Evolutionary conservation across 2,113 vertebrate genomes (phyloP).

Genomic region (Eurystomus gularis): DNA sequence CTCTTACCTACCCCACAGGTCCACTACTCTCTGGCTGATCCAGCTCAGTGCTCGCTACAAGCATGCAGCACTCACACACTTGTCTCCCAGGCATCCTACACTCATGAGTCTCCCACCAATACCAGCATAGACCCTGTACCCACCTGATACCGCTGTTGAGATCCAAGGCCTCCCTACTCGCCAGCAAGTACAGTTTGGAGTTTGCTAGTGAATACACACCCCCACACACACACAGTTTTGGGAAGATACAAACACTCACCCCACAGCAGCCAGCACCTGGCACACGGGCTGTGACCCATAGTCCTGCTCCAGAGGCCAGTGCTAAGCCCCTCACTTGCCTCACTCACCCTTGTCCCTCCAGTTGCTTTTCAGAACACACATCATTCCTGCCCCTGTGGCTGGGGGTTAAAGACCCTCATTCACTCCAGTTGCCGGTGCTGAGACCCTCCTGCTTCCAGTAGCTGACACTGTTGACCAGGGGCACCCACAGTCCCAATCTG

Average conservation of each 20-base stretch:
- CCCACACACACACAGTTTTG: not conserved
- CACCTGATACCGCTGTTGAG: not conserved
- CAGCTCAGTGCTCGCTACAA: no score
- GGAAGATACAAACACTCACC: accelerated
- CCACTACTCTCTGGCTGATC: accelerated
- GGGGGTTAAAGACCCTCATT: accelerated
- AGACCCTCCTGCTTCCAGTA: not conserved
- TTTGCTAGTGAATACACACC: not conserved
- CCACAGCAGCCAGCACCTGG: no score
- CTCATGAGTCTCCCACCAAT: accelerated
- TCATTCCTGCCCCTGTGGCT: not conserved
- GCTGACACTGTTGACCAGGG: accelerated
- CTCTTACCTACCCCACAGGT: accelerated
- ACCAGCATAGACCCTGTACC: not conserved
- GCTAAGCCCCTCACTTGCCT: not conserved
- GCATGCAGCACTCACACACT: not conserved
- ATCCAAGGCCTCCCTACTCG: accelerated
- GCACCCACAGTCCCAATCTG: accelerated
- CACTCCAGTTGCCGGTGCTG: not conserved
- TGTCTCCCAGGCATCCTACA: accelerated
- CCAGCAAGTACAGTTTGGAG: not conserved
- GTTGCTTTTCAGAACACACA: not conserved
- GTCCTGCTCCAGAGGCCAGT: accelerated
- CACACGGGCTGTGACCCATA: accelerated
- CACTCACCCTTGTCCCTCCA: not conserved